Base-by-base conservation (phyloP, 23 tunicate genomes). In the Diplosoma virens region DNA sequence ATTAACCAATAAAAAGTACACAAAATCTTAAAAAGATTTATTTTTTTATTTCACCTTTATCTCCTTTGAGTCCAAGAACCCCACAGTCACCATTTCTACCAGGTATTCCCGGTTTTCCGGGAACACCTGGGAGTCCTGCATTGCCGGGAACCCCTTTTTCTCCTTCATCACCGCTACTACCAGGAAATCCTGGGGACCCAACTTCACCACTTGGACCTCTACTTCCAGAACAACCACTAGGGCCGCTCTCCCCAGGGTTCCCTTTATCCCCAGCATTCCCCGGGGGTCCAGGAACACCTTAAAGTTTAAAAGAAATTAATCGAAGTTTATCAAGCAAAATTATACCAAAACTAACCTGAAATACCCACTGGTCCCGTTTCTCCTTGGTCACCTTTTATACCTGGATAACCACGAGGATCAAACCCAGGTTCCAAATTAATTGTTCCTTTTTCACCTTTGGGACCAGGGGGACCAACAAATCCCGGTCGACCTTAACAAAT, bases 11-110 rank as follows among this genome's bases (percentile, higher is more conserved):
- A n/a, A n/a, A n/a, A n/a, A n/a, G n/a, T n/a, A n/a, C n/a, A n/a
- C n/a, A n/a, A n/a, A n/a, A n/a, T n/a, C n/a, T n/a, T n/a, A n/a
- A n/a, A n/a, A 9, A n/a, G 25, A 83, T 81, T 81, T 63, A 59
- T 75, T 3, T 36, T 25, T 59, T n/a, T n/a, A n/a, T n/a, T n/a
- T n/a, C n/a, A n/a, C 86, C 86, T 37, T 59, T 29, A 25, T 35
- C 71, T 25, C 86, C 86, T 28, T 45, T 21, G 2, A 34, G 60
- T 24, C 97, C 97, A 14, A 67, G 59, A 36, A 33, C 27, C 18
- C 97, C 97, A 65, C 59, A 68, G 20, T 17, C 21, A 3, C 97
- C 97, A 4, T 47, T 20, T 22, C 31, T 41, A 2, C 97, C 97
- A 16, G 59, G 25, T 11, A 29, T 56, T 14, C 97, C 97, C 54